Evolutionary conservation across 2,888 invertebrate genomes (phyloP), one percentile per base, ranked within the genome.

Genomic region (Drosophila paranaensis): DNA sequence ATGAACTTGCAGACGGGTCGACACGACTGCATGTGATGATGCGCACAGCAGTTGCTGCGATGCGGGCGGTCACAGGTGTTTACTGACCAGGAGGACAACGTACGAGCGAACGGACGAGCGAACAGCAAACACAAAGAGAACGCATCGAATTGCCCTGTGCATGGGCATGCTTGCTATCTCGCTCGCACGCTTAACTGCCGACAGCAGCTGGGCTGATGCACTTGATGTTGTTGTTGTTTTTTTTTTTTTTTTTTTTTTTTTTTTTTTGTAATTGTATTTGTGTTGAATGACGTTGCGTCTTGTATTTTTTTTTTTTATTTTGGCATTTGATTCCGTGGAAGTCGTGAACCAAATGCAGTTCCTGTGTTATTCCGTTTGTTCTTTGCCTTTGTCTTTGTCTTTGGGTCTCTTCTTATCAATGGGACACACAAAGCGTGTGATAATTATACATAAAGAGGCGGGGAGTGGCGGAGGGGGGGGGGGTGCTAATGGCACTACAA

Each of bases 61-160:
- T 78, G 84, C 89, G 89, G 84, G 84, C 88, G 89, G 84, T 84
- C 84, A 84, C 84, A 84, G 89, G 84, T 84, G 84, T 82, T 79
- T 71, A 69, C 61, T 72, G 71, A 43, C 39, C 64, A 57, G 48
- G 42, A 58, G 58, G 9, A 61, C 55, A 42, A 53, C 42, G 53
- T 56, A 46, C n/a, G 45, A 37, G 39, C 14, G 8, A 14, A 14
- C 14, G 25, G 6, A 14, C 20, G 16, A 63, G 54, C 40, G 42
- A 65, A 53, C 4, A 37, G 13, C 25, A 33, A 69, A 50, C n/a
- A 10, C 40, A 39, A 37, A 33, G 58, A 48, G 58, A 73, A 69
- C 79, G 50, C 54, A 63, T 45, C 73, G 63, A 76, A 72, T 77
- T 57, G 56, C 48, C 57, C 20, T 55, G n/a, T 51, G 48, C 30